phyloP scores from a whole-genome alignment of 2,888 invertebrate genomes.

The Diaprepes abbreviatus region DNA sequence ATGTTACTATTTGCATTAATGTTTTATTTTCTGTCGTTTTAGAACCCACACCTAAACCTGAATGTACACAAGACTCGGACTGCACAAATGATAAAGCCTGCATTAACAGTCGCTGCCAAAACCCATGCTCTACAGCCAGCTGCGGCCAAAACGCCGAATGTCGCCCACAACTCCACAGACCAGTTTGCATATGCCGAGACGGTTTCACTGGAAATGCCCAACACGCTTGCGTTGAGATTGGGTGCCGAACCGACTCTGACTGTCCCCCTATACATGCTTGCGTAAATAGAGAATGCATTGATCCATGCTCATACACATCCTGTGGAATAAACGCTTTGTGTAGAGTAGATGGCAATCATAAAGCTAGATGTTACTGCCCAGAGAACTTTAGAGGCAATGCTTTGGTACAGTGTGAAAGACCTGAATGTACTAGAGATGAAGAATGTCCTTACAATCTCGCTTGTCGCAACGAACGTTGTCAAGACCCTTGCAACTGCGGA shows the following conservation, averaged over 20 bases:
- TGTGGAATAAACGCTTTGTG: constrained; percentile 88
- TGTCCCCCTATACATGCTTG: constrained; percentile 88
- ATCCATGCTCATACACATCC: constrained; percentile 84
- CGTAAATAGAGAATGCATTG: constrained; percentile 83
- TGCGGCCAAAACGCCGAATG: constrained; percentile 87
- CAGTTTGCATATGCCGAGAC: constrained; percentile 85
- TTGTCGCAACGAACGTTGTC: constrained; percentile 83
- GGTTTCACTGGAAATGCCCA: constrained; percentile 89
- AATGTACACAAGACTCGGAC: constrained; percentile 82
- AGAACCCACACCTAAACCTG: constrained; percentile 74
- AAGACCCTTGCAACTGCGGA: constrained; percentile 90
- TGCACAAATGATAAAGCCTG: constrained; percentile 89
- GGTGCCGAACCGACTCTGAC: constrained; percentile 88
- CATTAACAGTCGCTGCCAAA: constrained; percentile 79
- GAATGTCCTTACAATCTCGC: constrained; percentile 86
- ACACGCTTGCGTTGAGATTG: constrained; percentile 82
- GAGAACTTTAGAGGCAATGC: constrained; percentile 87
- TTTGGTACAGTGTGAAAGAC: constrained; percentile 80
- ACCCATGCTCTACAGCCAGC: constrained; percentile 78
- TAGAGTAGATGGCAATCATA: constrained; percentile 81
- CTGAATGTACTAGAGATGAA: constrained; percentile 81
- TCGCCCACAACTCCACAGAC: constrained; percentile 82
- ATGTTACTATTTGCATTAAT: no score
- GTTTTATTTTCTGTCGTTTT: neutral
- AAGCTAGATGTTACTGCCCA: constrained; percentile 86